Evolutionary conservation across 2,113 vertebrate species (phyloP).

Genomic region (Trogon melanurus): DNA sequence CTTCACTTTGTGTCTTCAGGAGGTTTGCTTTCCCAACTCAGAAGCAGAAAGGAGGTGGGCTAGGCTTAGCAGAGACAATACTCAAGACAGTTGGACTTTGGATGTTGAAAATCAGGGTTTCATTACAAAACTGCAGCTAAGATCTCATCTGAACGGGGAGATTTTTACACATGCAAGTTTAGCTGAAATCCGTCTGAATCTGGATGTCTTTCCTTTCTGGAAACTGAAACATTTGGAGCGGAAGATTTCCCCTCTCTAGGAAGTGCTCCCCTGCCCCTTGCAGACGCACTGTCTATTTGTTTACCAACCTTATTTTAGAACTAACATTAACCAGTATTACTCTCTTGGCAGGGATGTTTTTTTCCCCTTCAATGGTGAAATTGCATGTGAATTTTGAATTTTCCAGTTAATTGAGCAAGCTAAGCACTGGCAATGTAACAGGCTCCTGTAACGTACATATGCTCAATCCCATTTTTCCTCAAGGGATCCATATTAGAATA

Average conservation of each 20-base stretch:
- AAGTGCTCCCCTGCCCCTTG: background rate
- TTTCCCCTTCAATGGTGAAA: slow-evolving; percentile 27
- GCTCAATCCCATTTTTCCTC: background rate
- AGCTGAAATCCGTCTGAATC: background rate
- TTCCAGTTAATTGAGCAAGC: slow-evolving; percentile 66
- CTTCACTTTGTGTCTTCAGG: background rate
- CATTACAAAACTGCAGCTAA: background rate
- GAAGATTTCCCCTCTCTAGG: background rate
- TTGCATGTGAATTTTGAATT: slow-evolving; percentile 64
- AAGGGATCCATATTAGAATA: background rate
- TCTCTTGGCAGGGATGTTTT: background rate
- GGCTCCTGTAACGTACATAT: background rate
- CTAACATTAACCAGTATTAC: background rate
- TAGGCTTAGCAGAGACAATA: background rate
- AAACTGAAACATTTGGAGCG: background rate
- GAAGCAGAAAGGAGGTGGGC: background rate
- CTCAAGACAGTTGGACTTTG: background rate
- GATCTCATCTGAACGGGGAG: background rate
- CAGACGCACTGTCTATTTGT: background rate
- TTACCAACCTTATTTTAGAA: slow-evolving; percentile 23
- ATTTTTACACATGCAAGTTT: background rate
- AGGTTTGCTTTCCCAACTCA: no score
- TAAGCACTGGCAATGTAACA: slow-evolving; percentile 7
- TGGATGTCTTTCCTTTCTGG: background rate
- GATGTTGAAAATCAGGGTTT: background rate